Evolutionary conservation across 2,888 invertebrate genomes (phyloP), one percentile per base, ranked within the genome.

Genomic region (Chrysina gloriosa): DNA sequence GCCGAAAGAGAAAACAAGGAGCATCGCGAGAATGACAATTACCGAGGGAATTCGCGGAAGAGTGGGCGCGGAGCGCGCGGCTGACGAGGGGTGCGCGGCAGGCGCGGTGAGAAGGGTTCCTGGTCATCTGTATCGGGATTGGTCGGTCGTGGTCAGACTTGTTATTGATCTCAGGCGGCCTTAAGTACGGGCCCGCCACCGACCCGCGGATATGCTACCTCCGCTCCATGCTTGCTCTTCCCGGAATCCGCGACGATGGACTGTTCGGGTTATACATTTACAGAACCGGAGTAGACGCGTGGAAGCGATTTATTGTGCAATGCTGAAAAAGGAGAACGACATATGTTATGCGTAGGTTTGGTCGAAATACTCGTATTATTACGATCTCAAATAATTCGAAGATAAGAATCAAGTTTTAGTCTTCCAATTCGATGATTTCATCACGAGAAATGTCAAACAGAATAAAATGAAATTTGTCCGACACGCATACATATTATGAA

Each of bases 111-210:
- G 52, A 54, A 63, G 66, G 68, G 56, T 65, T 56, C 50, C 50
- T 67, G 67, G 63, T 67, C 67, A 63, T 63, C 67, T 68, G 65
- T 36, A 56, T 76, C 74, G 72, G 75, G 76, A 78, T 78, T 78
- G 77, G 79, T 72, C 77, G 74, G 72, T 69, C 69, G 67, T 72
- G 77, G 77, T 77, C 79, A 78, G 77, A 77, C 77, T 69, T 76
- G 78, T 77, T 78, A 78, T 78, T 76, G 78, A 78, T 78, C 75
- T 76, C 74, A 68, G 69, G 67, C 67, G 52, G 54, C 63, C 61
- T 47, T 31, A 63, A 58, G 66, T 68, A 64, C 39, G 56, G 50
- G 58, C 63, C 69, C 71, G 67, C 68, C 64, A 66, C 56, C 70
- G 67, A 48, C 58, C 65, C 67, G 65, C 63, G 36, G 42, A n/a